Evolutionary conservation across 1,140 invertebrate genomes (phyloP), one percentile per base, ranked within the genome.

Genomic region (Venturia canescens): DNA sequence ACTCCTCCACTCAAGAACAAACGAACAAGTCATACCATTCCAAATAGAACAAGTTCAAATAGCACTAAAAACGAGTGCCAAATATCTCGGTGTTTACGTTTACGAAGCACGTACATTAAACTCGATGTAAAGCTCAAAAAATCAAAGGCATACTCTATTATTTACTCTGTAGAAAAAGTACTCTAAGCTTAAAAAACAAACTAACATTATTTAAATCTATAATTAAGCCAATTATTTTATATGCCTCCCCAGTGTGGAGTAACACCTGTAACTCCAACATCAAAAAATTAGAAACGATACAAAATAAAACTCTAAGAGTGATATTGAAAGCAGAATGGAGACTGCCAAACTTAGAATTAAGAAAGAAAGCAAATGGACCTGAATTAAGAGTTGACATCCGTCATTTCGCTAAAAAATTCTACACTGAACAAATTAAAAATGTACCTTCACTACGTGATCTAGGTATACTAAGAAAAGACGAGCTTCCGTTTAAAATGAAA

Each of bases 21-120:
- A n/a, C 4, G 77, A 82, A 67, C 50, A 74, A n/a, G 60, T 31
- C 27, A 15, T 21, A 16, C 23, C 18, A 1, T 31, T 38, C 48
- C 48, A 16, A 26, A 53, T 29, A 27, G 53, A 31, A 53, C 53
- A 66, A 0, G 23, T 63, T 1, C 29, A 34, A 77, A 67, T 66
- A 0, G 27, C 26, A 60, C 50, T 72, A 16, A 76, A 82, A 67
- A 74, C 69, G 2, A 26, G 29, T 5, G 81, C 74, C 6, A 84
- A 82, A 70, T 84, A 84, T 44, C n/a, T 84, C 38, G 80, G 75
- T 0, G 78, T 31, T 84, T 21, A 80, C 4, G 3, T 76, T 67
- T 53, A 78, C 34, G 1, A 16, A 16, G 63, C 83, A 84, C 44
- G 79, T 84, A 18, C 44, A 34, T 7, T 74, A 79, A 60, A 63